Evolutionary conservation across 2,113 vertebrate genomes (phyloP), one percentile per base, ranked within the genome.

Genomic region (Etheostoma spectabile): DNA sequence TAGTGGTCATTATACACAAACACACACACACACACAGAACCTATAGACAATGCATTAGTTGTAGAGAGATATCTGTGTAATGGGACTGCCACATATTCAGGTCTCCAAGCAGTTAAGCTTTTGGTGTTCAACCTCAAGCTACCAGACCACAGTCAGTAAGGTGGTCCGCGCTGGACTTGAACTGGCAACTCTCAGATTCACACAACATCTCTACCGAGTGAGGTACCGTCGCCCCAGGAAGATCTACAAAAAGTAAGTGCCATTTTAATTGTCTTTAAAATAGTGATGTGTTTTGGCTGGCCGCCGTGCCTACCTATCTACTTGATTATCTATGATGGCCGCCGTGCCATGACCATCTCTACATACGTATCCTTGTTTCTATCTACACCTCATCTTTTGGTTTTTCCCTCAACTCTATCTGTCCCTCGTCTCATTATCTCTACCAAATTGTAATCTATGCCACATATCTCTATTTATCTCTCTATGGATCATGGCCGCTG

Each of bases 281-380:
- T n/a, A 10, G 35, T 15, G 27, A 6, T 21, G 11, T 67, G 46
- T 67, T 51, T 48, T 27, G 22, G 8, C 6, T 48, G 45, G 30
- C 30, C 19, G 33, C 27, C 10, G 12, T 15, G 38, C 42, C 8
- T 10, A 27, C 18, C 42, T 24, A 24, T n/a, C n/a, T n/a, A n/a
- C 1, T 67, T 33, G 18, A 33, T 33, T 30, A 51, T 30, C 16
- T 18, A 13, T 13, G 4, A 46, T 10, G 42, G 63, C 45, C 3
- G 8, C 38, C 8, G 2, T 27, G 16, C 63, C 15, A 27, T 66
- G 22, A 30, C 6, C 30, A 27, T 62, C 30, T 30, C 27, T 30
- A 30, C 3, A 2, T 30, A 30, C 3, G 3, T 3, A 2, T 30
- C 27, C 2, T 30, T 3, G 2, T n/a, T 21, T 11, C 8, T n/a